Conservation (phyloP, 2,888 invertebrate genomes). For the Torymus tubicola region DNA sequence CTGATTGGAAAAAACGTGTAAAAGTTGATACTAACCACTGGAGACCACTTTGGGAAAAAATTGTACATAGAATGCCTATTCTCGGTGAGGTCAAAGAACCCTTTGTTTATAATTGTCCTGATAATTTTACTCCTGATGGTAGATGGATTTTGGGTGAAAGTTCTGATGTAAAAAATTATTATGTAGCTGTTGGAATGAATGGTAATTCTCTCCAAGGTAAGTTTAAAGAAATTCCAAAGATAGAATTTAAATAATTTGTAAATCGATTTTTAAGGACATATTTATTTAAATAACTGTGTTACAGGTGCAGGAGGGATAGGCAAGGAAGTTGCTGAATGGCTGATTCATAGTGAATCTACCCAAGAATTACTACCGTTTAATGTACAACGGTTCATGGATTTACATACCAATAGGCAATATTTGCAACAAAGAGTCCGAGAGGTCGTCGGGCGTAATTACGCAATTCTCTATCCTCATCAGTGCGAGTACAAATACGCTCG, state of each 20-base stretch:
- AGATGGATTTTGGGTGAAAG: constrained; percentile 84
- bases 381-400: constrained; percentile 82
- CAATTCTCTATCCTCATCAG: constrained; percentile 80
- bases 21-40: constrained; percentile 81
- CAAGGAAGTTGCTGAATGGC: constrained; percentile 83
- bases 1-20: constrained; percentile 78
- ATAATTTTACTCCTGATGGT: constrained; percentile 85
- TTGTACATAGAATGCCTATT: constrained; percentile 79
- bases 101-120: constrained; percentile 81
- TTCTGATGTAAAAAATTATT: constrained; percentile 84
- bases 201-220: constrained; percentile 81
- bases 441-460: constrained; percentile 82
- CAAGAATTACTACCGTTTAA: constrained; percentile 81
- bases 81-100: constrained; percentile 78
- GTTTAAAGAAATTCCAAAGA: background rate
- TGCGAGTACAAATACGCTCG: constrained; percentile 81
- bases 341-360: constrained; percentile 81
- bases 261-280: background rate
- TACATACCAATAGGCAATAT: constrained; percentile 82
- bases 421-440: constrained; percentile 82
- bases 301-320: constrained; percentile 84
- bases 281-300: background rate
- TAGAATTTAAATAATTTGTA: background rate
- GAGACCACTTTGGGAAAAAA: constrained; percentile 78
- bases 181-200: constrained; percentile 86